These are phyloP conservation scores for Phalloptychus januarius DNA, from an alignment of 2,797 vertebrate genomes.

Conservation along the genomic window DNA sequence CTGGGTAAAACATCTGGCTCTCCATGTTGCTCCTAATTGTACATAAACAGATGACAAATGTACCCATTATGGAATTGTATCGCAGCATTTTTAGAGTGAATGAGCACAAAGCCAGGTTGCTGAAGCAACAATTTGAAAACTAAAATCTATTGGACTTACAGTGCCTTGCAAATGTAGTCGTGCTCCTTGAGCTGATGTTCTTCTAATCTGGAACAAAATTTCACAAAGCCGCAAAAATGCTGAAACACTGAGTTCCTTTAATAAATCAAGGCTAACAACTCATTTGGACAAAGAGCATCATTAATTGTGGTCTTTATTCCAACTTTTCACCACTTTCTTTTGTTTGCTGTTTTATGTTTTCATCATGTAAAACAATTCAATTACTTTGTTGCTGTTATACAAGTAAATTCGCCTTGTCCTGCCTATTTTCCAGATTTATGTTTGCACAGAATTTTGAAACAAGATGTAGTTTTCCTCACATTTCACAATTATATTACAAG, in stretches of 20 bases:
- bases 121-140: neutral
- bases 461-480: neutral
- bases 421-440: neutral
- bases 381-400: neutral
- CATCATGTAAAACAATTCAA: too few species aligned
- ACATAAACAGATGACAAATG: conserved; percentile 39
- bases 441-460: neutral
- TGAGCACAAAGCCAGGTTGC: neutral
- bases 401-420: neutral
- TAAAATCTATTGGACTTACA: neutral
- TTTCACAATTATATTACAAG: neutral
- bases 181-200: neutral
- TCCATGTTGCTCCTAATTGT: conserved; percentile 29
- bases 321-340: too few species aligned
- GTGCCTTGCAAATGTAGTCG: neutral
- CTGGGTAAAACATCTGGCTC: conserved; percentile 49
- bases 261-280: too few species aligned
- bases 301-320: too few species aligned
- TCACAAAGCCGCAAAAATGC: too few species aligned
- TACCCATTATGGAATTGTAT: neutral
- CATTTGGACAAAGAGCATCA: too few species aligned
- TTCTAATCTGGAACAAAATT: too few species aligned
- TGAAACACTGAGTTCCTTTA: too few species aligned
- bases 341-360: too few species aligned
- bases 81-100: neutral